Conservation (phyloP, 1,140 invertebrate species). For the Drosophila teissieri region DNA sequence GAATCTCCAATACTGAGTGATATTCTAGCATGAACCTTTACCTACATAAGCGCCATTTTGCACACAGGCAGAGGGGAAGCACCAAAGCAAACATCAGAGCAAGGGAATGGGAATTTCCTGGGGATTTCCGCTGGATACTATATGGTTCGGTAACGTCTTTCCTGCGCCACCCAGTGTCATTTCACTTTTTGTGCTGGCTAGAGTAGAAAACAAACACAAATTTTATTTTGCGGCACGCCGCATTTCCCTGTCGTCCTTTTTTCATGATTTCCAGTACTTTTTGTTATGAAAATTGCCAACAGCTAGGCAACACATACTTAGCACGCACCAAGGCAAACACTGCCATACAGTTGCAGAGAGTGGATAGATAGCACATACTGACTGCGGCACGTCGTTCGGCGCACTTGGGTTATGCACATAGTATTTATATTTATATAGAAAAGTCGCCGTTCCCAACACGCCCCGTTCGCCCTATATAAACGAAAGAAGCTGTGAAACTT, state of each 20-base stretch:
- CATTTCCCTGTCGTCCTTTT: slow-evolving; percentile 9
- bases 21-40: slow-evolving; percentile 34
- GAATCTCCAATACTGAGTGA: slow-evolving; percentile 12
- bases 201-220: slow-evolving; percentile 66
- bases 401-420: slow-evolving; percentile 77
- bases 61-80: slow-evolving; percentile 15
- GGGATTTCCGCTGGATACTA: slow-evolving; percentile 29
- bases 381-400: slow-evolving; percentile 47
- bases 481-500: slow-evolving; percentile 83
- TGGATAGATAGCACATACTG: slow-evolving; percentile 23
- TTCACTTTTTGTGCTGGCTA: slow-evolving; percentile 50
- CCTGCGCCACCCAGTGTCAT: slow-evolving; percentile 57
- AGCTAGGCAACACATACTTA: slow-evolving; percentile 80
- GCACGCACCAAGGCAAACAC: slow-evolving; percentile 37
- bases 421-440: slow-evolving; percentile 80
- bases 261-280: slow-evolving; percentile 2
- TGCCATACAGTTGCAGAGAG: slow-evolving; percentile 4
- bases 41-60: slow-evolving; percentile 25
- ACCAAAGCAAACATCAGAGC: slow-evolving; percentile 38
- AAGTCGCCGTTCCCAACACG: slow-evolving; percentile 40
- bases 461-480: slow-evolving; percentile 59
- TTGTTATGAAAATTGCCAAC: slow-evolving; percentile 70
- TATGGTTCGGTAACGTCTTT: slow-evolving; percentile 23
- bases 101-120: slow-evolving; percentile 40
- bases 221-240: slow-evolving; percentile 59